Conservation (phyloP, 2,797 vertebrate genomes). For the Parotocinclus haroldoi region DNA sequence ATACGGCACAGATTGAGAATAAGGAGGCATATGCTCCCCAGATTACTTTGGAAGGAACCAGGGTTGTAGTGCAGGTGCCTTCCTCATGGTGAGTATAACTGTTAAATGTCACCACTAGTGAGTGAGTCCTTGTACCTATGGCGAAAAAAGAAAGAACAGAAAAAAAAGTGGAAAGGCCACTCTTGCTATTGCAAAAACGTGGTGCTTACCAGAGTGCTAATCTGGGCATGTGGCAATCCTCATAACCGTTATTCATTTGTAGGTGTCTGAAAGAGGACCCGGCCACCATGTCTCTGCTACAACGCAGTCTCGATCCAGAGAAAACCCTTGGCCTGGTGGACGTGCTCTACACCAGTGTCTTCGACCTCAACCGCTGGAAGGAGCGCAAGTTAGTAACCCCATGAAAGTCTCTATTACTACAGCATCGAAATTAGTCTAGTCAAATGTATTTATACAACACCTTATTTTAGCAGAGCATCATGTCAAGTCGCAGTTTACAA, state of each 20-base stretch:
- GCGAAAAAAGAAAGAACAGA: too few species aligned
- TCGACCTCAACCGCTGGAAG: constrained; percentile 92
- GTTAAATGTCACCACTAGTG: too few species aligned
- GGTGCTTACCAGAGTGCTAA: too few species aligned
- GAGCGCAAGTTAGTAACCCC: constrained; percentile 81
- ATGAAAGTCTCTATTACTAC: neutral
- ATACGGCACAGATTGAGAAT: constrained; percentile 97
- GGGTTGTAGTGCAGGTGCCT: constrained; percentile 94
- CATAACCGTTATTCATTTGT: neutral
- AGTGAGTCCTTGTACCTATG: too few species aligned
- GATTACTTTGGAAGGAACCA: constrained; percentile 92
- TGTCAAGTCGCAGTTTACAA: too few species aligned
- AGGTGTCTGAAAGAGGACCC: constrained; percentile 99
- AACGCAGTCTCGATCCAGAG: constrained; percentile 95
- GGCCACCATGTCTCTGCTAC: constrained; percentile 96
- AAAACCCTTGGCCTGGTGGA: constrained; percentile 94
- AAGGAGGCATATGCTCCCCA: constrained; percentile 97
- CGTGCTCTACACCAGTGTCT: constrained; percentile 92
- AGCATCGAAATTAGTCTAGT: neutral
- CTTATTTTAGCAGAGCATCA: too few species aligned
- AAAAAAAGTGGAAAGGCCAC: too few species aligned
- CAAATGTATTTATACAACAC: too few species aligned
- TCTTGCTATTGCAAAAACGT: too few species aligned
- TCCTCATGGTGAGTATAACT: constrained; percentile 87
- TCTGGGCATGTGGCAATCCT: too few species aligned